phyloP scores from a whole-genome alignment of 2,113 vertebrate genomes.

The Emydocephalus ijimae region DNA sequence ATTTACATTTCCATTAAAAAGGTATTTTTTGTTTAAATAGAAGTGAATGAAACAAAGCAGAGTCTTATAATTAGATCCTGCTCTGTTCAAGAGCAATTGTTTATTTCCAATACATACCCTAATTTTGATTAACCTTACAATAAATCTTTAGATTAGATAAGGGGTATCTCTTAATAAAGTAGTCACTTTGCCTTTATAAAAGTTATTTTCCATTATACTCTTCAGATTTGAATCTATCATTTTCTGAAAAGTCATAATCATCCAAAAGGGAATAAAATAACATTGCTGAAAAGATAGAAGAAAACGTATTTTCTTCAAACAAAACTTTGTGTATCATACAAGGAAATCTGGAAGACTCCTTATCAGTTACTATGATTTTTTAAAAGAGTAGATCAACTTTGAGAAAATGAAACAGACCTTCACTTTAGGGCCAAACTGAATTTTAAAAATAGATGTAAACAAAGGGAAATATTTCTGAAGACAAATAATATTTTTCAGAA shows the following conservation, averaged over 20 bases:
- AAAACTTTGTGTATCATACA: conserved; percentile 14
- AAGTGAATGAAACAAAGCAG: conserved; percentile 33
- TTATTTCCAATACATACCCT: background rate
- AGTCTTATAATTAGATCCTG: conserved; percentile 4
- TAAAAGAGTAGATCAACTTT: background rate
- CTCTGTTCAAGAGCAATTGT: conserved; percentile 23
- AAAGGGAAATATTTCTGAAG: background rate
- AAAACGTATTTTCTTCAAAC: background rate
- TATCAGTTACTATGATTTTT: background rate
- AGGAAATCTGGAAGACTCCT: background rate
- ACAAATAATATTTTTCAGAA: background rate
- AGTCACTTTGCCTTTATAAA: background rate
- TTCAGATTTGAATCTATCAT: conserved; percentile 20
- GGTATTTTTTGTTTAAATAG: background rate
- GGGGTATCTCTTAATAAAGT: background rate
- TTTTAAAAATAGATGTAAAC: background rate
- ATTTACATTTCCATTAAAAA: conserved; percentile 20
- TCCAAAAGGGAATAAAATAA: background rate
- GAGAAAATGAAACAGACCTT: background rate
- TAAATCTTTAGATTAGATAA: background rate
- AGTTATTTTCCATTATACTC: conserved; percentile 21
- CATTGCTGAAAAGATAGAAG: conserved; percentile 6
- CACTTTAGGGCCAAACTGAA: background rate
- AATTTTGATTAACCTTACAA: background rate
- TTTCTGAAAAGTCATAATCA: conserved; percentile 9